Evolutionary conservation across 2,888 invertebrate genomes (phyloP), one percentile per base, ranked within the genome.

Genomic region (Pantelozetes paolii): DNA sequence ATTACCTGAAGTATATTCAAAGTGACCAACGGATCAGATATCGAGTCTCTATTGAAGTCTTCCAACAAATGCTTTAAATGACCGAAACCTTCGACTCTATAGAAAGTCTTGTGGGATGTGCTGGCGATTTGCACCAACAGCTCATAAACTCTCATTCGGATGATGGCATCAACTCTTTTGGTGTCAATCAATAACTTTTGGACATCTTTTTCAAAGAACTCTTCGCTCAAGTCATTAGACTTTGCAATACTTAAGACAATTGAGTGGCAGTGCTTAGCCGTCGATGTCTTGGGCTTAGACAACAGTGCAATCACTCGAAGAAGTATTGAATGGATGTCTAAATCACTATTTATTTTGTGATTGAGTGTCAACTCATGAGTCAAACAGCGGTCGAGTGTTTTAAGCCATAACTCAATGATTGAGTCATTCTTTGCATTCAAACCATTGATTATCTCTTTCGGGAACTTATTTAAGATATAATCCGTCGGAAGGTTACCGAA

Each of bases 1-100:
- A 94, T 81, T 57, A 92, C 83, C 82, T 94, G 91, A 71, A 95
- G 82, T 71, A 90, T 86, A 81, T 92, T 94, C 75, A 94, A 84
- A 81, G 90, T 89, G 57, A 91, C 83, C 69, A 94, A 83, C 54
- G 92, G 83, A 83, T 94, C 94, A 76, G 88, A 85, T 62, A 86
- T 11, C 13, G 73, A 54, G 18, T 71, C 28, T 28, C 50, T 23
- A 15, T 40, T 28, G 28, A 71, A 67, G 15, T 75, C 67, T 1
- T 62, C 69, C 20, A 67, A 42, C 32, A 75, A 36, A 6, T 74
- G 20, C 23, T 20, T 30, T 20, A 75, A 57, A 30, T 54, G 59
- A 23, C 75, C 75, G 48, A 26, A 69, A 40, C 57, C 73, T 30
- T 72, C 59, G 18, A 75, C 18, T 40, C 28, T 45, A 20, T 50